Evolutionary conservation across 2,113 vertebrate genomes (phyloP), one percentile per base, ranked within the genome.

Genomic region (Caloenas nicobarica): DNA sequence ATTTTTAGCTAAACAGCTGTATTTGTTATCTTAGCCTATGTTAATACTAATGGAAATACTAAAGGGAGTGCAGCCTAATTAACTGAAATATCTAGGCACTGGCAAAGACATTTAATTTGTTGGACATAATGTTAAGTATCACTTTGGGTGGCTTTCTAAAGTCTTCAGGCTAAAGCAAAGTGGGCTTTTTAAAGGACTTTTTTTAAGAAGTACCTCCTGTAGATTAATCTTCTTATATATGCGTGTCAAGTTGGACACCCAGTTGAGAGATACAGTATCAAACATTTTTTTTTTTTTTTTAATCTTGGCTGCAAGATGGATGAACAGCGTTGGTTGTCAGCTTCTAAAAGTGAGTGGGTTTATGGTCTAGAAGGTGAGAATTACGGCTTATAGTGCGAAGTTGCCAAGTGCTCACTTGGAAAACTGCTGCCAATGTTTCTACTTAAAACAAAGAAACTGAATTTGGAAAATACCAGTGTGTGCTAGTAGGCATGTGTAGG

Each of bases 271-370:
- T 65, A 40, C 26, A 25, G 26, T 73, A 58, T 83, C 38, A 92
- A 86, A 46, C 22, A 31, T 31, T 10, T 11, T 17, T 34, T 56
- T n/a, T 18, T 76, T 53, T 72, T 69, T 11, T 0, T 3, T 54
- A 77, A 50, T 88, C 65, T 86, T 95, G 92, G 72, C 92, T 3
- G 3, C 36, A 83, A 62, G 56, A 24, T 38, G 36, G 46, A 26
- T 93, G 51, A 65, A 90, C 44, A 83, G 46, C 81, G 64, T 91
- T 91, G 88, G 82, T 93, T 93, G 82, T 93, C 91, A 88, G 5
- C 76, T 81, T 86, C 80, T 83, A 14, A 34, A 81, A 93, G 46
- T 2, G 5, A 66, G 83, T 86, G 64, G 80, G 76, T 83, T 88
- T 93, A 74, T 88, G 76, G 56, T 90, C 64, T 86, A 44, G 72